A percentile compares a stretch with the other conserved stretches of the same genome.
These are phyloP conservation scores for Nemopilema nomurai DNA, from an alignment of 30 jellyfish, hydroid and myxozoan species.

Conservation along the genomic window DNA sequence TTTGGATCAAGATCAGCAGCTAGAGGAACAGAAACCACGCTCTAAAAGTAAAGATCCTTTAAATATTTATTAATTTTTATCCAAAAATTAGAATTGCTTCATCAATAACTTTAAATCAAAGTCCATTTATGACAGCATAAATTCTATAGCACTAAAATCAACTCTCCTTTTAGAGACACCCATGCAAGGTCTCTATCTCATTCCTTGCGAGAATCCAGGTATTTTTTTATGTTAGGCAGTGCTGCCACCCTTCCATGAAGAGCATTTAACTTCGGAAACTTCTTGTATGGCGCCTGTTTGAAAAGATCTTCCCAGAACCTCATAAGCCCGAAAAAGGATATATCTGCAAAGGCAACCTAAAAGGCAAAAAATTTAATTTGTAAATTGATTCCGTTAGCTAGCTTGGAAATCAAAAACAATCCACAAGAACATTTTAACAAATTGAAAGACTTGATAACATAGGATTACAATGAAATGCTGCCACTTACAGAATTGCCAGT, in stretches of 20 bases:
- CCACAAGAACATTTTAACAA: not conserved
- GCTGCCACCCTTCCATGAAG: slow-evolving; percentile 20
- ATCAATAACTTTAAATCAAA: too few relatives aligned
- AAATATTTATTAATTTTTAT: too few relatives aligned
- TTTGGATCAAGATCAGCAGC: too few relatives aligned
- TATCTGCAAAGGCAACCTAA: slow-evolving; percentile 16
- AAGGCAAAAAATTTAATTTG: slow-evolving; percentile 5
- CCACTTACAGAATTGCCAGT: slow-evolving; percentile 17
- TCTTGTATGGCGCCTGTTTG: not conserved
- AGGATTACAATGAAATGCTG: not conserved
- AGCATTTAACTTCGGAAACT: slow-evolving; percentile 21
- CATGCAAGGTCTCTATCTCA: too few relatives aligned
- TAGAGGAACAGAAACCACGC: too few relatives aligned
- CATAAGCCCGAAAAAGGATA: not conserved
- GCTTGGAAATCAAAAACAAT: too few relatives aligned
- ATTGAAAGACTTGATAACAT: not conserved
- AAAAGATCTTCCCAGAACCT: not conserved
- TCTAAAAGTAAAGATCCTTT: too few relatives aligned
- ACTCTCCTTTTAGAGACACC: too few relatives aligned
- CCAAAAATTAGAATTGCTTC: too few relatives aligned
- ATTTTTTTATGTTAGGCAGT: slow-evolving; percentile 39
- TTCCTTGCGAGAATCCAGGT: slow-evolving; percentile 21
- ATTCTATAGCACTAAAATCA: too few relatives aligned
- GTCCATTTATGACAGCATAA: too few relatives aligned
- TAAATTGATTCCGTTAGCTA: too few relatives aligned